Percentiles rank a stretch among this genome's conserved stretches.
Conservation (phyloP, 2,113 vertebrate species). For the Megaceryle maxima region DNA sequence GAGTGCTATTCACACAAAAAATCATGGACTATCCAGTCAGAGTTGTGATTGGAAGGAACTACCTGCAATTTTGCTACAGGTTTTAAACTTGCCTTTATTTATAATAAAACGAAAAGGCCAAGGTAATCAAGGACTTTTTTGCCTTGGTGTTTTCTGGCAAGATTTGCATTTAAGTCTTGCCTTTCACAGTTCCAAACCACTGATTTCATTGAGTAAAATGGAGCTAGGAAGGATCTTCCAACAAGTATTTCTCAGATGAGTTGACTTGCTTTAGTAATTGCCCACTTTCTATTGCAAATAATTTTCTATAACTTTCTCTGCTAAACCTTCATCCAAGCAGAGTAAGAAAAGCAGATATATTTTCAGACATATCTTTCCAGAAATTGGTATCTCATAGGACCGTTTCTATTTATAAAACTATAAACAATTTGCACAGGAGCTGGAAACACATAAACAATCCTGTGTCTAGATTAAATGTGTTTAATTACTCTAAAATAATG, state of each 20-base stretch:
- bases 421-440: not conserved
- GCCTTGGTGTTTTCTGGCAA: not conserved
- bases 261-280: not conserved
- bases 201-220: not conserved
- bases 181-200: not conserved
- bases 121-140: not conserved
- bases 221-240: not conserved
- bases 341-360: not conserved
- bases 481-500: not conserved
- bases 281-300: not conserved
- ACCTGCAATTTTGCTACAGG: not conserved
- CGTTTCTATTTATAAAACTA: not conserved
- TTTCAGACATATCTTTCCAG: not conserved
- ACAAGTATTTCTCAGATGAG: not conserved
- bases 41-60: not conserved
- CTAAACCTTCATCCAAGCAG: not conserved
- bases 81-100: not conserved
- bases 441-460: rapidly evolving
- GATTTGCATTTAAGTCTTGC: not conserved
- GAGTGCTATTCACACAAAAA: not conserved
- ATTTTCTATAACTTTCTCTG: not conserved
- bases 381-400: not conserved
- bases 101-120: not conserved
- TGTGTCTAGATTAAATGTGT: not conserved
- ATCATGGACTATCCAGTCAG: not conserved